Evolutionary conservation across 2,888 invertebrate genomes (phyloP).

Genomic region (Tetragonula carbonaria): DNA sequence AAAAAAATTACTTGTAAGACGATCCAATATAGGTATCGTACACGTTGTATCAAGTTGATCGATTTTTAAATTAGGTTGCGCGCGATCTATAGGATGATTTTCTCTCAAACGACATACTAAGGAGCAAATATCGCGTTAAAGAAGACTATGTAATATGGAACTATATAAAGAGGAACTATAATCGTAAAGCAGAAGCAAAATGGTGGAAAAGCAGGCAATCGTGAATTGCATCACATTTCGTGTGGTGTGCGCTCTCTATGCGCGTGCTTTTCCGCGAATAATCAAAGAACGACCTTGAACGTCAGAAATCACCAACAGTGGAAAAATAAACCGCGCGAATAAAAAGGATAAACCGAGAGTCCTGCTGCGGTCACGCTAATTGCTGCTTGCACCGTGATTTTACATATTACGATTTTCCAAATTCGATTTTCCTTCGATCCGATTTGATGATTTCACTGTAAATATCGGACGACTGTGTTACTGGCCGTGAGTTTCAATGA

Average conservation of each 20-base stretch:
- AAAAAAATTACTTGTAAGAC: too few species aligned
- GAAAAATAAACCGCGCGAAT: conserved; percentile 14
- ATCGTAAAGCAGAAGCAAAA: background rate
- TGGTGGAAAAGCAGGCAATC: background rate
- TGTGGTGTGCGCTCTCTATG: background rate
- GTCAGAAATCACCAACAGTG: conserved; percentile 15
- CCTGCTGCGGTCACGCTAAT: background rate
- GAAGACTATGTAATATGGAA: background rate
- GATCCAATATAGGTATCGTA: too few species aligned
- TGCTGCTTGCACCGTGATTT: background rate
- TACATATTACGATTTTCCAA: background rate
- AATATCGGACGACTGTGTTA: background rate
- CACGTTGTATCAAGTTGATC: background rate
- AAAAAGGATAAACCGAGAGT: background rate
- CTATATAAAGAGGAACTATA: background rate
- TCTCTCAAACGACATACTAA: background rate
- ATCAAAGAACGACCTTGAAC: conserved; percentile 25
- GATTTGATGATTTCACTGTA: background rate
- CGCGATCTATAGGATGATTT: background rate
- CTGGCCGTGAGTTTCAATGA: background rate
- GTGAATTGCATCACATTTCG: conserved; percentile 12
- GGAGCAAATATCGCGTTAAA: background rate
- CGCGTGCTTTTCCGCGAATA: conserved; percentile 20
- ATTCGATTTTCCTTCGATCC: background rate
- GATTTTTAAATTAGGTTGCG: background rate